Conservation (phyloP, 1,140 invertebrate genomes). For the Cotesia typhae region DNA sequence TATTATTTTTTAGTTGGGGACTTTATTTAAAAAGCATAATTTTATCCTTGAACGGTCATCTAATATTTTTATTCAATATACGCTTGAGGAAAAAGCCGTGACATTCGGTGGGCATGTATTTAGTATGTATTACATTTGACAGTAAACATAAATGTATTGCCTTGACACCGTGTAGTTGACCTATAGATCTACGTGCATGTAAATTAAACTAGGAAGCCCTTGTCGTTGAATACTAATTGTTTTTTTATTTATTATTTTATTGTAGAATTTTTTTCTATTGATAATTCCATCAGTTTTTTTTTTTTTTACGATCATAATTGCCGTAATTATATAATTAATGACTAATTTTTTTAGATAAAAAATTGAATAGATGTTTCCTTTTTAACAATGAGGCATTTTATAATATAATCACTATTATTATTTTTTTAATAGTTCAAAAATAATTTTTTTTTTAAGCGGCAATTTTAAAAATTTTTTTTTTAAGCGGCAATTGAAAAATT, state of each 20-base stretch:
- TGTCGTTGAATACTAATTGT: conserved; percentile 3
- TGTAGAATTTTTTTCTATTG: neutral
- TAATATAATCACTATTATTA: too few relatives aligned
- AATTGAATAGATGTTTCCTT: too few relatives aligned
- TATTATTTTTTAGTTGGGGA: neutral
- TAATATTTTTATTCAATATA: neutral
- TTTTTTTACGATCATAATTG: neutral
- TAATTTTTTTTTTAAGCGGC: too few relatives aligned
- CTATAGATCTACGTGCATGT: conserved; percentile 12
- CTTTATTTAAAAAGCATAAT: neutral
- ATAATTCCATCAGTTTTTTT: neutral
- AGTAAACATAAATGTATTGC: conserved; percentile 16
- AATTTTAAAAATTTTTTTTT: too few relatives aligned
- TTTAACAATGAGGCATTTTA: too few relatives aligned
- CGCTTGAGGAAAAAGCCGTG: conserved; percentile 2
- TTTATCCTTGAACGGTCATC: neutral
- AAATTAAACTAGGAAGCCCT: conserved; percentile 3
- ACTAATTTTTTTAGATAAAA: too few relatives aligned
- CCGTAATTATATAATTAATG: too few relatives aligned
- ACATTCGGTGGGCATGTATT: conserved; percentile 2
- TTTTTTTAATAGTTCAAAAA: too few relatives aligned
- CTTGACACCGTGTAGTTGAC: conserved; percentile 25
- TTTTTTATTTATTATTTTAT: neutral
- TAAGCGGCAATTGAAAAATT: too few relatives aligned
- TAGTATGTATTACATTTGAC: neutral